These are phyloP conservation scores for Epinotia nisella DNA, from an alignment of 2,888 invertebrate genomes.

Conservation along the genomic window DNA sequence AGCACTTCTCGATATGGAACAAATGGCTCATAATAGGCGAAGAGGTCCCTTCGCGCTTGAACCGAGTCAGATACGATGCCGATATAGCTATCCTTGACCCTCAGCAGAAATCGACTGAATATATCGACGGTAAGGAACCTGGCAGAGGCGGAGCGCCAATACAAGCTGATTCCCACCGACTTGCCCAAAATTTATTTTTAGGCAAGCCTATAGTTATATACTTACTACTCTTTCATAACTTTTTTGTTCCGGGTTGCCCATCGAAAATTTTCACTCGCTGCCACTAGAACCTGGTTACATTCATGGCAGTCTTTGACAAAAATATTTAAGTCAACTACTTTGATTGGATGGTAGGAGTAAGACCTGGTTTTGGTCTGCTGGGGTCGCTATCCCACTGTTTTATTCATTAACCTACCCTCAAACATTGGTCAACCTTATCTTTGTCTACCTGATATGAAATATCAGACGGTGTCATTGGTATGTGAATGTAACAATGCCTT, in stretches of 20 bases:
- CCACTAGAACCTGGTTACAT: no score
- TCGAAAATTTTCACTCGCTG: no score
- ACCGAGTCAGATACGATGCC: slow-evolving; percentile 62
- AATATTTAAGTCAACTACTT: neutral
- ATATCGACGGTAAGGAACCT: slow-evolving; percentile 9
- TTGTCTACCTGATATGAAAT: neutral
- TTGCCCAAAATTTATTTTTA: no score
- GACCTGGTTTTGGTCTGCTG: neutral
- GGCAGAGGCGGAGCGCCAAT: no score
- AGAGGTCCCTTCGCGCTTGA: slow-evolving; percentile 53
- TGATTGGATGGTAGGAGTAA: no score
- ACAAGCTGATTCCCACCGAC: no score
- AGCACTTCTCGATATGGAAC: slow-evolving; percentile 62
- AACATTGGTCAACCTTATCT: neutral
- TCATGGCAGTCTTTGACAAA: neutral
- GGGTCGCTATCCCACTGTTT: neutral
- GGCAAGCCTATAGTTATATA: no score
- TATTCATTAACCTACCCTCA: neutral
- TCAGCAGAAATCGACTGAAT: neutral
- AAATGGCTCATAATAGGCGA: slow-evolving; percentile 68
- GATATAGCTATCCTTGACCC: slow-evolving; percentile 57
- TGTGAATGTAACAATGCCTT: no score
- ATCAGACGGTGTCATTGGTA: neutral
- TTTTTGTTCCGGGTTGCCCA: no score
- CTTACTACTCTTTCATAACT: no score